Base-by-base conservation (phyloP, 1,140 invertebrate genomes). In the Psilanteris sp. region DNA sequence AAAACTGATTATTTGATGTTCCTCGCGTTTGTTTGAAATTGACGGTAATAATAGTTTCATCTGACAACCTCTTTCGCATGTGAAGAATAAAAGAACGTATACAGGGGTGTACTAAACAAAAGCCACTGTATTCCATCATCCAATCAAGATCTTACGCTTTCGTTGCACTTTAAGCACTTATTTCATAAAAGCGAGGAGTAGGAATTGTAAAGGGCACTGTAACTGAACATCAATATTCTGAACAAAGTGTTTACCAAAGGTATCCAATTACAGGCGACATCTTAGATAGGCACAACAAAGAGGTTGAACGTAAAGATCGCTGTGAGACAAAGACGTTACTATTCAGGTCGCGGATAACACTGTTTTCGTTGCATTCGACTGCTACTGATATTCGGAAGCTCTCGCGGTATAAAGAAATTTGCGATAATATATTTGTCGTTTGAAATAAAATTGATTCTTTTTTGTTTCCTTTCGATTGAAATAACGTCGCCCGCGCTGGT, bases 71-170 rank as follows among this genome's bases (percentile, higher is more conserved):
- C 36, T 41, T 50, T 41, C n/a, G 14, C 43, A 13, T 37, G 59
- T 50, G 44, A 43, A 52, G 59, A 64, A 64, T 64, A 64, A 64
- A 57, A 31, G 36, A 64, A 39, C 20, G 14, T 37, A 46, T 22
- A 48, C 32, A 16, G 8, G 32, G 24, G 24, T 32, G 36, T 32
- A 11, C 18, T 64, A 54, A 54, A 66, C 61, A 66, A 66, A 66
- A 43, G 37, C 44, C 36, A 32, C 36, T 34, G 27, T 43, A 36
- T 54, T 66, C 18, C 26, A 36, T 67, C 48, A 55, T 55, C 41
- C 37, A 67, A 67, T 67, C 39, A 36, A 54, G 62, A 67, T 67
- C 62, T 55, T 52, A 66, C 61, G 36, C 48, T 54, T 66, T 16
- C 15, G 29, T 48, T 68, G 50, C 32, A 57, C 41, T 68, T 48